Base-by-base conservation (phyloP, 1,140 invertebrate genomes). In the Saccostrea cuccullata region DNA sequence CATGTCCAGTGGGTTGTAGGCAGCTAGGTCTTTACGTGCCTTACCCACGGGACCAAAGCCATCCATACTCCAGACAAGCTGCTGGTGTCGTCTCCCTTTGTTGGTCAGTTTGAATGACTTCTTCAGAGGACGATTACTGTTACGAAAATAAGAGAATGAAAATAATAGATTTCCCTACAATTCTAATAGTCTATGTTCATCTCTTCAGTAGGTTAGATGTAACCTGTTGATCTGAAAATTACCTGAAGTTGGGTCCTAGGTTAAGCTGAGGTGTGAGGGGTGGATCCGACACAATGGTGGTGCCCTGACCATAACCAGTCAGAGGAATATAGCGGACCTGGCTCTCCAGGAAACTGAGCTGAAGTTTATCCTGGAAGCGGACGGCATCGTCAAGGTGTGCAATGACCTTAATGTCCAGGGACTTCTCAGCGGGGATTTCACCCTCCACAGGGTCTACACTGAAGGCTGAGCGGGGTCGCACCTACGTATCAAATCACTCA, bases 161-260 rank as follows among this genome's bases (percentile, higher is more conserved):
- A 9, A 47, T 47, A 3, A 47, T 5, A 47, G 47, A 47, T 47
- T 47, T 47, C 47, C 9, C 47, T 47, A 5, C 6, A 47, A 47
- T 47, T 47, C 47, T 47, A 47, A 47, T 3, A 47, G 9, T 47
- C 5, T 47, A 47, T 9, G 47, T 8, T 8, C 47, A 47, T 47
- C 47, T 47, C 6, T 47, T 47, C 47, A 47, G 47, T 8, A 47
- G 47, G 47, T 47, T 8, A 47, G 30, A 36, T 36, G 30, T 47
- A 47, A 47, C 47, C 9, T 47, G 6, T 15, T 30, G 40, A 26
- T n/a, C 13, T 30, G 11, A 56, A 13, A 60, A n/a, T 23, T 89
- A 94, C 94, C 94, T 94, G 91, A 95, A 95, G 86, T 94, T 94
- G 26, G 94, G 94, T 67, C 95, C 95, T 26, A 95, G 92, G 89